phyloP scores from a whole-genome alignment of 2,113 vertebrate species.

The Caretta caretta region DNA sequence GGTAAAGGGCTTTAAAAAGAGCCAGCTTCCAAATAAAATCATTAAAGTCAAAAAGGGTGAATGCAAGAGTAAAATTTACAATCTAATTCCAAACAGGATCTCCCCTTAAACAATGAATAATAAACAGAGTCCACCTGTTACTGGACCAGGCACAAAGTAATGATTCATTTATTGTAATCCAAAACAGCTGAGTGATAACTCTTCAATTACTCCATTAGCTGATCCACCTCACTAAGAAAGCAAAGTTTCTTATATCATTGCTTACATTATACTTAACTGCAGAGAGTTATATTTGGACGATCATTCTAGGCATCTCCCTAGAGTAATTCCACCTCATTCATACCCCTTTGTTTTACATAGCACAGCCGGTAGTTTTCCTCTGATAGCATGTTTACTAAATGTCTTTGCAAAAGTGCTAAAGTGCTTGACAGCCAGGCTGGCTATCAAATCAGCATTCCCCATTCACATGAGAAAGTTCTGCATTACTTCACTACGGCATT shows the following conservation, averaged over 20 bases:
- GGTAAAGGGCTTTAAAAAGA: not conserved
- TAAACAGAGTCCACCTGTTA: slow-evolving; percentile 53
- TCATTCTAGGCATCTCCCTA: not conserved
- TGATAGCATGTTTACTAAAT: not conserved
- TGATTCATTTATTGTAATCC: not conserved
- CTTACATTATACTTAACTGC: not conserved
- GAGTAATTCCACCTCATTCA: not conserved
- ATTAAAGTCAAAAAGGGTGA: not conserved
- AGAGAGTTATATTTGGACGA: not conserved
- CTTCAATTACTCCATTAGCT: not conserved
- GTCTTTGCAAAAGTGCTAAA: not conserved
- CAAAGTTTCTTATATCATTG: not conserved
- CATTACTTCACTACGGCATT: not conserved
- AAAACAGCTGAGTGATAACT: slow-evolving; percentile 24
- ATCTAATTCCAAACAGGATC: slow-evolving; percentile 29
- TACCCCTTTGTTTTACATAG: not conserved
- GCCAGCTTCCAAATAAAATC: slow-evolving; percentile 17
- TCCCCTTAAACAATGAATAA: slow-evolving; percentile 23
- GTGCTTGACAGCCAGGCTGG: not conserved
- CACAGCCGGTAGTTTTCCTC: not conserved
- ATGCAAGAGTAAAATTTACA: not conserved
- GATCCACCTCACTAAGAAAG: not conserved
- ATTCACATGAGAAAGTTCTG: not conserved
- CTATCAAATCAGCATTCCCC: not conserved
- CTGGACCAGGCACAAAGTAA: not conserved